Evolutionary conservation across 2,888 invertebrate genomes (phyloP).

Genomic region (Drosophila anomalipes): DNA sequence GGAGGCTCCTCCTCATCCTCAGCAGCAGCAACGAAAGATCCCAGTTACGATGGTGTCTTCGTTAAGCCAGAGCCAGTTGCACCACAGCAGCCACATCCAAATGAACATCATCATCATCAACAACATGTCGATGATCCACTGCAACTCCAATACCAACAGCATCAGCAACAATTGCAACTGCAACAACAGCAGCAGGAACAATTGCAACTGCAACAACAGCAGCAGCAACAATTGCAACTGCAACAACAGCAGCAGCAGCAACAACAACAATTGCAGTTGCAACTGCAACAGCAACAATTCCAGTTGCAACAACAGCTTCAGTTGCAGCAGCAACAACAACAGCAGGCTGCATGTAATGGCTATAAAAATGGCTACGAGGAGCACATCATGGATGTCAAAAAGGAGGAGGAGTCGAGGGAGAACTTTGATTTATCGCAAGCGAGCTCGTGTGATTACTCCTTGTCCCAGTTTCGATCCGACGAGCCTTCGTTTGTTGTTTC

Average conservation of each 20-base stretch:
- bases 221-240: slow-evolving; percentile 67
- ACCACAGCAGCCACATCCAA: slow-evolving; percentile 61
- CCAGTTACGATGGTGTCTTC: slow-evolving; percentile 78
- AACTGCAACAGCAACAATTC: slow-evolving; percentile 18
- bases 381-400: slow-evolving; percentile 83
- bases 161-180: slow-evolving; percentile 59
- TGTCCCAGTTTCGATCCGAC: slow-evolving; percentile 88
- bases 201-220: slow-evolving; percentile 30
- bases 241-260: slow-evolving; percentile 43
- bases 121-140: slow-evolving; percentile 46
- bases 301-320: slow-evolving; percentile 22
- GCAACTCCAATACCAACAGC: slow-evolving; percentile 31
- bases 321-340: slow-evolving; percentile 20
- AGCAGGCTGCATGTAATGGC: slow-evolving; percentile 50
- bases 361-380: slow-evolving; percentile 77
- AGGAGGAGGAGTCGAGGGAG: slow-evolving; percentile 79
- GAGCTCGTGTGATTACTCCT: slow-evolving; percentile 90
- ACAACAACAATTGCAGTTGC: slow-evolving; percentile 8
- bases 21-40: slow-evolving; percentile 62
- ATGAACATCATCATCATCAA: slow-evolving; percentile 43
- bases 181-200: slow-evolving; percentile 21
- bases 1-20: slow-evolving; percentile 15
- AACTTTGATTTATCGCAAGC: slow-evolving; percentile 86
- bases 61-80: slow-evolving; percentile 81
- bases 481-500: slow-evolving; percentile 85